These are phyloP conservation scores for Corvus moneduloides DNA, from an alignment of 2,113 vertebrate species.

Conservation along the genomic window DNA sequence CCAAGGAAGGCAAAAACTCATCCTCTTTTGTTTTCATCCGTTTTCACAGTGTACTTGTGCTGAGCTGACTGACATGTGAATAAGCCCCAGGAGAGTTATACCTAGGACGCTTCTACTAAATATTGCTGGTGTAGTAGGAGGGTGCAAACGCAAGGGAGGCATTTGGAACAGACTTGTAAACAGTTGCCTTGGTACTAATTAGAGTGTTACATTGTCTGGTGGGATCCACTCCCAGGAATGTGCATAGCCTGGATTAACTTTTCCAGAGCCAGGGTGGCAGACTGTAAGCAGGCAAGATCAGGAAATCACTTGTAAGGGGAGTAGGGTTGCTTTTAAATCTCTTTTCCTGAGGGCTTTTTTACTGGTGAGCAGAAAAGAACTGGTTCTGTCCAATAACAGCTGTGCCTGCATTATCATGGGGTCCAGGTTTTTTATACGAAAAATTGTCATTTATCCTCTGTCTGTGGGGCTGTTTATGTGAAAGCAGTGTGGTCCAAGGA, in stretches of 20 bases:
- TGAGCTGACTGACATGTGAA: slow-evolving; percentile 42
- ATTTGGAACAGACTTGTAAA: slow-evolving; percentile 59
- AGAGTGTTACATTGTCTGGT: slow-evolving; percentile 54
- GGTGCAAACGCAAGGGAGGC: slow-evolving; percentile 48
- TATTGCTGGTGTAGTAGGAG: slow-evolving; percentile 49
- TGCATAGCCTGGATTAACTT: slow-evolving; percentile 25
- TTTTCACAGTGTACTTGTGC: slow-evolving; percentile 38
- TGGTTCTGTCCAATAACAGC: background rate
- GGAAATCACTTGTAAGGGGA: background rate
- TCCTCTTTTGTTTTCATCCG: background rate
- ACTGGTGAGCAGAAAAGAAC: background rate
- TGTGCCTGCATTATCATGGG: background rate
- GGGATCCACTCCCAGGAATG: slow-evolving; percentile 46
- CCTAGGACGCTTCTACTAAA: slow-evolving; percentile 49
- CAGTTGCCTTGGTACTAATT: slow-evolving; percentile 61
- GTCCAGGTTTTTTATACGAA: background rate
- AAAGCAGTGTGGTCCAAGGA: background rate
- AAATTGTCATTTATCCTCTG: background rate
- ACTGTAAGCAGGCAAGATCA: background rate
- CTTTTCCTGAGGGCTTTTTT: background rate
- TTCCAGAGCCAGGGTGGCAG: slow-evolving; percentile 28
- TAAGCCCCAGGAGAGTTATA: slow-evolving; percentile 42
- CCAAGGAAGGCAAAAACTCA: background rate
- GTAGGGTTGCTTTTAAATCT: background rate
- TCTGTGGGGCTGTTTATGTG: background rate